A percentile compares a stretch with the other conserved stretches of the same genome.
These are phyloP conservation scores for Clarias laeviceps DNA, from an alignment of 2,797 vertebrate genomes.

Conservation along the genomic window DNA sequence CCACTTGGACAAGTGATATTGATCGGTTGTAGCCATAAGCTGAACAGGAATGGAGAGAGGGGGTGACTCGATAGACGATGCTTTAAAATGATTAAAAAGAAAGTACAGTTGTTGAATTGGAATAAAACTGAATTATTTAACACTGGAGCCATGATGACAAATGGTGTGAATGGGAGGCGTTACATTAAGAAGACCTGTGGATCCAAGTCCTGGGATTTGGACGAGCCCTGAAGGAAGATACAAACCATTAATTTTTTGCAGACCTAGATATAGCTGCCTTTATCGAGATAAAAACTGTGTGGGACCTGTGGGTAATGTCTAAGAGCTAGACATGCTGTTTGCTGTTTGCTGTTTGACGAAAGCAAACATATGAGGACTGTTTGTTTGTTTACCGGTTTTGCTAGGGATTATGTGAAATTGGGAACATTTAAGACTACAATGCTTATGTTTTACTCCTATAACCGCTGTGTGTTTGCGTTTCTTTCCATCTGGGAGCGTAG, in stretches of 20 bases:
- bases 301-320: constrained; percentile 31
- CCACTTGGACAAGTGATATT: constrained; percentile 52
- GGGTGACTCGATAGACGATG: constrained; percentile 17
- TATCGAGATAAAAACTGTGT: constrained; percentile 37
- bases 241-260: constrained; percentile 51
- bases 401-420: constrained; percentile 44
- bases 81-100: constrained; percentile 47
- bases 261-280: constrained; percentile 26
- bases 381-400: constrained; percentile 37
- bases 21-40: constrained; percentile 50
- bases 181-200: constrained; percentile 53
- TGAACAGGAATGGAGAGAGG: constrained; percentile 39
- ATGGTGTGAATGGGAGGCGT: constrained; percentile 33
- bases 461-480: constrained; percentile 22
- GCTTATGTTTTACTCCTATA: constrained; percentile 31
- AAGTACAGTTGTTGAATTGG: constrained; percentile 30
- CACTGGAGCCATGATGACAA: constrained; percentile 34
- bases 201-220: constrained; percentile 50
- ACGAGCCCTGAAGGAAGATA: constrained; percentile 47
- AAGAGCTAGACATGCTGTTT: constrained; percentile 31
- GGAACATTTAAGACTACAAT: constrained; percentile 38
- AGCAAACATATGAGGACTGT: constrained; percentile 3
- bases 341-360: constrained; percentile 37
- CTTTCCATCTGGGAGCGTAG: constrained; percentile 49
- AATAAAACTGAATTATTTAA: constrained; percentile 52